These are phyloP conservation scores for Cepaea hortensis DNA, from an alignment of 2,888 invertebrate genomes.

Conservation along the genomic window DNA sequence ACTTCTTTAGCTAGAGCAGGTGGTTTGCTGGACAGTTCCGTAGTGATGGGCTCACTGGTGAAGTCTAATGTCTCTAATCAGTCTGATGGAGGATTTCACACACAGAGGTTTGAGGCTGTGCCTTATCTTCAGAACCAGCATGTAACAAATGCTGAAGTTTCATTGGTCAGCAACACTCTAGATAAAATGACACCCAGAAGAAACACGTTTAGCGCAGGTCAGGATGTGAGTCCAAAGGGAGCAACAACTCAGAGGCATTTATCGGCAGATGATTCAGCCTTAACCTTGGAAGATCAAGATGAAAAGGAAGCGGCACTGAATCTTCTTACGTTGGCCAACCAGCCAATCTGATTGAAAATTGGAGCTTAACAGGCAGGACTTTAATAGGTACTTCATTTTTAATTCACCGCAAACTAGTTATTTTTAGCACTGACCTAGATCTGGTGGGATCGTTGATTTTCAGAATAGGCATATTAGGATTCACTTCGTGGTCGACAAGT, in stretches of 20 bases:
- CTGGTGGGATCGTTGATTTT: too few species aligned
- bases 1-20: background rate
- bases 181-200: background rate
- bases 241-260: slow-evolving; percentile 12
- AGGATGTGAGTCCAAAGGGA: background rate
- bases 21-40: background rate
- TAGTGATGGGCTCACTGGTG: background rate
- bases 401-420: too few species aligned
- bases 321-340: slow-evolving; percentile 50
- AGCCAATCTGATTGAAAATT: slow-evolving; percentile 9
- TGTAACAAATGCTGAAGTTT: background rate
- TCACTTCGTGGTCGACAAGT: too few species aligned
- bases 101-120: slow-evolving; percentile 16
- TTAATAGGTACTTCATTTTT: too few species aligned
- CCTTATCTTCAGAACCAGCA: background rate
- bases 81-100: background rate
- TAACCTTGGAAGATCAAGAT: slow-evolving; percentile 40
- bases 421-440: too few species aligned
- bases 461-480: too few species aligned
- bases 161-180: background rate
- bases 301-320: slow-evolving; percentile 53
- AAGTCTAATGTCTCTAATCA: background rate
- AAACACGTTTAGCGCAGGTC: slow-evolving; percentile 11
- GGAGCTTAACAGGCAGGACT: too few species aligned
- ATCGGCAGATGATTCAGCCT: slow-evolving; percentile 15